Evolutionary conservation across 2,113 vertebrate genomes (phyloP).

Genomic region (Amphiprion percula): DNA sequence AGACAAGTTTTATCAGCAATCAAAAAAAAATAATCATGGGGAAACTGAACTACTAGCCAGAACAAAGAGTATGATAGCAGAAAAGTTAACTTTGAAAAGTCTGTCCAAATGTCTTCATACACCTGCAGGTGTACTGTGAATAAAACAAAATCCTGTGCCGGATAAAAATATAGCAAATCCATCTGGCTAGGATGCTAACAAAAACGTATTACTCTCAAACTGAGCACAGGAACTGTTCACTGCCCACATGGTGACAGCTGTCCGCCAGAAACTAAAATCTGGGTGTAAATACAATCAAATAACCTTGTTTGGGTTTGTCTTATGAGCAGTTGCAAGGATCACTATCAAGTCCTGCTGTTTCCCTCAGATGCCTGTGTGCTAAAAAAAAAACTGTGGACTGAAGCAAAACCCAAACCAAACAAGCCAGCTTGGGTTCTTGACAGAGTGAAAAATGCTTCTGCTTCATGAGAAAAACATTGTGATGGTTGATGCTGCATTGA

Average conservation of each 20-base stretch:
- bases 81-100: conserved; percentile 1
- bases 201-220: conserved; percentile 36
- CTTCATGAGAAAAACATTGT: not conserved
- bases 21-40: no score
- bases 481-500: not conserved
- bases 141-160: not conserved
- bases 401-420: conserved; percentile 69
- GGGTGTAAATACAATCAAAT: conserved; percentile 57
- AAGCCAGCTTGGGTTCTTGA: conserved; percentile 45
- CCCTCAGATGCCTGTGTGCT: conserved; percentile 28
- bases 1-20: no score
- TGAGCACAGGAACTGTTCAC: conserved; percentile 28
- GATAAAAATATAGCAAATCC: conserved; percentile 18
- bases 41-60: no score
- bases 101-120: not conserved
- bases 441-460: conserved; percentile 20
- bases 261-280: conserved; percentile 45
- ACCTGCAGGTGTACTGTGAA: conserved; percentile 18
- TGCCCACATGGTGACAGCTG: conserved; percentile 54
- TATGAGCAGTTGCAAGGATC: conserved; percentile 72
- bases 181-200: conserved; percentile 26
- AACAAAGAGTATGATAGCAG: no score
- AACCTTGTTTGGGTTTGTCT: conserved; percentile 64
- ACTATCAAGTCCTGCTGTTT: conserved; percentile 58
- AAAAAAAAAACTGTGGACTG: conserved; percentile 40